phyloP scores from a whole-genome alignment of 1,140 invertebrate species.

The Trialeurodes vaporariorum region DNA sequence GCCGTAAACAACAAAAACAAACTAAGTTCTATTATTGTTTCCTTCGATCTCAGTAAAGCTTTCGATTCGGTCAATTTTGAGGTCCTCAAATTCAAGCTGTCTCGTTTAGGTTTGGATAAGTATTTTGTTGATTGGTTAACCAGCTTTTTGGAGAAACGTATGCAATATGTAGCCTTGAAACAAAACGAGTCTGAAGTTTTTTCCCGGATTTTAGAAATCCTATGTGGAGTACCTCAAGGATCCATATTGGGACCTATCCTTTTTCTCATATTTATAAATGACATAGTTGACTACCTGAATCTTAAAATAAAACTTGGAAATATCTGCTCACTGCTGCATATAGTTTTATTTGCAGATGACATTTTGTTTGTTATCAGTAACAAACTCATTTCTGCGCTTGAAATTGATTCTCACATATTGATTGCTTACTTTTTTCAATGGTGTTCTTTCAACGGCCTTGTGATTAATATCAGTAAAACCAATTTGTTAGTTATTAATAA shows the following conservation, averaged over 20 bases:
- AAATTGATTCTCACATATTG: constrained; percentile 11
- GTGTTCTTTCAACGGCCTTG: constrained; percentile 3
- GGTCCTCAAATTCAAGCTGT: neutral
- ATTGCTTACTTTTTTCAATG: neutral
- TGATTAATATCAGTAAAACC: neutral
- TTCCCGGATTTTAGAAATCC: neutral
- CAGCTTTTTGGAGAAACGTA: neutral
- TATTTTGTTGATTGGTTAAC: neutral
- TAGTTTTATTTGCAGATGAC: neutral
- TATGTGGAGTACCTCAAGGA: neutral
- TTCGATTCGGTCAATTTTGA: neutral
- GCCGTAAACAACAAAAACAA: neutral
- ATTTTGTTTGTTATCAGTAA: constrained; percentile 8
- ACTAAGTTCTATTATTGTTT: neutral
- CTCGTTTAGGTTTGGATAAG: neutral
- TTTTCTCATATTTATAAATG: constrained; percentile 6
- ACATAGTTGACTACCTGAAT: constrained; percentile 7
- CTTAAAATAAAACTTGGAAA: constrained; percentile 1
- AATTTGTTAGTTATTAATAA: too few relatives aligned
- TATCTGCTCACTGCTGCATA: neutral
- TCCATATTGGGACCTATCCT: neutral
- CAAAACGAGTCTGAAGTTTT: neutral
- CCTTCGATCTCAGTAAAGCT: neutral
- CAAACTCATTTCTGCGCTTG: constrained; percentile 32
- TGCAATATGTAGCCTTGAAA: neutral